These are phyloP conservation scores for Epinephelus awoara DNA, from an alignment of 2,797 vertebrate species.

Conservation along the genomic window DNA sequence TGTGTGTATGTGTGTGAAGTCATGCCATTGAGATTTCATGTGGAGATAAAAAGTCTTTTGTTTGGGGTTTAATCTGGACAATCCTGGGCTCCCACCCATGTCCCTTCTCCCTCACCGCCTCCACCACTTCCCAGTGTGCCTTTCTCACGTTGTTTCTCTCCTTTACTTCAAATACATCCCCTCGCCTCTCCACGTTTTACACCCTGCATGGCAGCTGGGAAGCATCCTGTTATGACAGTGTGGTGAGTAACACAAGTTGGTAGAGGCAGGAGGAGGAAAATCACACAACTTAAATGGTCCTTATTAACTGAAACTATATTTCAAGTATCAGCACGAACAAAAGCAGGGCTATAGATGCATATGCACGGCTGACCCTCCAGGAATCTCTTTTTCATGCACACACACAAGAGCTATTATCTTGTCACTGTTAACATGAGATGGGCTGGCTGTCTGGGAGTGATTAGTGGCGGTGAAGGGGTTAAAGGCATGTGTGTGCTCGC, in stretches of 20 bases:
- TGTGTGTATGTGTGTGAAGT: conserved; percentile 48
- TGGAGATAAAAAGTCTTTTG: conserved; percentile 78
- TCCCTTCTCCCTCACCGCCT: conserved; percentile 59
- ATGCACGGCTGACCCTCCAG: conserved; percentile 30
- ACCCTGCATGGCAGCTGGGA: background rate
- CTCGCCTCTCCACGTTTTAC: conserved; percentile 11
- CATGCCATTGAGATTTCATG: conserved; percentile 71
- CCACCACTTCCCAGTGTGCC: conserved; percentile 50
- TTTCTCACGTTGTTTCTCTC: conserved; percentile 40
- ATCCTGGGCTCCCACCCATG: conserved; percentile 52
- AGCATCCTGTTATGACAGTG: background rate
- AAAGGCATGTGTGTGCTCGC: conserved; percentile 73
- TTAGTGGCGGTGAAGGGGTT: conserved; percentile 80
- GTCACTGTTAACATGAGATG: conserved; percentile 77
- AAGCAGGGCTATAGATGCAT: conserved; percentile 15
- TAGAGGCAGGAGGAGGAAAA: background rate
- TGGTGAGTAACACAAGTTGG: background rate
- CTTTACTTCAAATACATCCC: conserved; percentile 35
- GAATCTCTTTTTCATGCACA: conserved; percentile 39
- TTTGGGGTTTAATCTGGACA: conserved; percentile 73
- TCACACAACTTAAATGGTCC: background rate
- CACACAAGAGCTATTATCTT: conserved; percentile 71
- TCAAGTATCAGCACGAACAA: background rate
- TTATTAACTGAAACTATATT: background rate
- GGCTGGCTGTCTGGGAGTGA: conserved; percentile 72